Base-by-base conservation (phyloP, 2,888 invertebrate genomes). In the Agonum fuliginosum region DNA sequence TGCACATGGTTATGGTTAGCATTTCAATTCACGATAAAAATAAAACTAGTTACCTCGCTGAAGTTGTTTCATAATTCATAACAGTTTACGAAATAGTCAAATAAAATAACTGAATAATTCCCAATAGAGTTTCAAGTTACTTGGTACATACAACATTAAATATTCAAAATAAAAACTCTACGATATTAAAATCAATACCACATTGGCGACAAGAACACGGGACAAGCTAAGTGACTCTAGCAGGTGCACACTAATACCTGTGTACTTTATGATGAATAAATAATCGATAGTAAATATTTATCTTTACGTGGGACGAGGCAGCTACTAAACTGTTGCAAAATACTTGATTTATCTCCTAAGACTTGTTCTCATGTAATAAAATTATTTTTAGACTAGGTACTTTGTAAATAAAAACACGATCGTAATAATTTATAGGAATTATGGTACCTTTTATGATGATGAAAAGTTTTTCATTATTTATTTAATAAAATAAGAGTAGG, bases 241-340 rank as follows among this genome's bases (percentile, higher is more conserved):
- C 72, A 72, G 72, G 72, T 72, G 72, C 41, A 37, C 37, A 34
- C 48, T 67, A 30, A 20, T 30, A 72, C n/a, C 6, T 37, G 22
- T 17, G 72, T 37, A 72, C 72, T 72, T 72, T 72, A 72, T 58
- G 58, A 54, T 54, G 72, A 72, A 72, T 58, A 72, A 72, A 71
- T 71, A 71, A 71, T 71, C 51, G 51, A 71, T 71, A 51, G 51
- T 71, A 71, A 71, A 72, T 72, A 72, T 72, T 70, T 72, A 41
- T 14, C 51, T 24, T 43, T 19, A 37, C 37, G 72, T 72, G 54
- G 72, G 72, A 34, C 14, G 72, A 5, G 37, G 30, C 34, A 72
- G 72, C 24, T 58, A 72, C 72, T 54, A 37, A 72, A 58, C 41
- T 72, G 72, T 72, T 72, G 72, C 72, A 72, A 72, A 72, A 72